phyloP scores from a whole-genome alignment of 2,888 invertebrate species.

The Dusona sp. region DNA sequence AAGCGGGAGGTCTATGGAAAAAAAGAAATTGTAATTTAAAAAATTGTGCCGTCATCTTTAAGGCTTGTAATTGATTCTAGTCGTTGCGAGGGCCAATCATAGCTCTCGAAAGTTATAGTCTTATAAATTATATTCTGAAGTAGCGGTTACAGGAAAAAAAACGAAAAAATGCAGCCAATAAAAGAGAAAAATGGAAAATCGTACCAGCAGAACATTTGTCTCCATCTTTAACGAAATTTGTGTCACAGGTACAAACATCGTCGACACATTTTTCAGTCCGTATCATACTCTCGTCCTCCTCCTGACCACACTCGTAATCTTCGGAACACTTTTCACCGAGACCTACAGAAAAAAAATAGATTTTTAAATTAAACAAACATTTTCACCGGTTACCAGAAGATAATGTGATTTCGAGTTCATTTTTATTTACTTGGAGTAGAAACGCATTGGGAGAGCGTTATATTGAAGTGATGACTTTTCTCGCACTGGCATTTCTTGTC shows the following conservation, averaged over 20 bases:
- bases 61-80: too few relatives aligned
- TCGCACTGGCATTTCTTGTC: conserved; percentile 71
- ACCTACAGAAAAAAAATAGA: conserved; percentile 55
- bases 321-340: conserved; percentile 70
- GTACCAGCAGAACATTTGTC: conserved; percentile 71
- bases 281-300: conserved; percentile 13
- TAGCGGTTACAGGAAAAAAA: background rate
- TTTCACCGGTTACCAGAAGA: background rate
- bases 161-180: background rate
- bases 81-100: too few relatives aligned
- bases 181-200: conserved; percentile 18
- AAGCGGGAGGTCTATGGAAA: background rate
- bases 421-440: conserved; percentile 64
- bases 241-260: conserved; percentile 71
- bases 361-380: background rate
- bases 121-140: background rate
- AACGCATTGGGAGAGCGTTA: conserved; percentile 64
- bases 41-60: too few relatives aligned
- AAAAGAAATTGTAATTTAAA: background rate
- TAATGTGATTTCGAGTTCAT: background rate
- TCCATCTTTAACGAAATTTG: conserved; percentile 52
- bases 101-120: background rate
- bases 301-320: conserved; percentile 74
- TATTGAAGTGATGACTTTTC: conserved; percentile 69
- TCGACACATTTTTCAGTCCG: conserved; percentile 67